These are phyloP conservation scores for Apotomis betuletana DNA, from an alignment of 2,888 invertebrate species.

Conservation along the genomic window DNA sequence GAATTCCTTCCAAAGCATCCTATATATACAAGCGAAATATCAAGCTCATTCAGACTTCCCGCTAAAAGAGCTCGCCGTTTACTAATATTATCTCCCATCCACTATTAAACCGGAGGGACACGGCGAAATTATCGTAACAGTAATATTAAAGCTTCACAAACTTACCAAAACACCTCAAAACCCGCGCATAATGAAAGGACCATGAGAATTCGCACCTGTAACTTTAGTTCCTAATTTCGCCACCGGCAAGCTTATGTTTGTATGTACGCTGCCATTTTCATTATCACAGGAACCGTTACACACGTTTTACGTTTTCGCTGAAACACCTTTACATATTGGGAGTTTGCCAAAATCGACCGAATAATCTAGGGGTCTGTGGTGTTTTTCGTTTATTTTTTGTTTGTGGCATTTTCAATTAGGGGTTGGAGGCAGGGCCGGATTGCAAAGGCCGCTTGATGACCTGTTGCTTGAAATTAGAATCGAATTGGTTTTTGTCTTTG, in stretches of 20 bases:
- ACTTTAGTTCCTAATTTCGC: slow-evolving; percentile 29
- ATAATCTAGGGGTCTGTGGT: slow-evolving; percentile 7
- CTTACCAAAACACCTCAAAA: slow-evolving; percentile 3
- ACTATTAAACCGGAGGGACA: slow-evolving; percentile 20
- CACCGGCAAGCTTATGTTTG: slow-evolving; percentile 26
- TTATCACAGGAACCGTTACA: slow-evolving; percentile 25
- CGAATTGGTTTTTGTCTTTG: slow-evolving; percentile 27
- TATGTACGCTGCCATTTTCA: slow-evolving; percentile 37
- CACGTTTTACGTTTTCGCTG: slow-evolving; percentile 36
- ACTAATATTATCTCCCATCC: slow-evolving; percentile 29
- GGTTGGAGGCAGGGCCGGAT: slow-evolving; percentile 24
- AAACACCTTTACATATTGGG: slow-evolving; percentile 38
- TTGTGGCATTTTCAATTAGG: slow-evolving; percentile 23
- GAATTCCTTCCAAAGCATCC: too few relatives aligned
- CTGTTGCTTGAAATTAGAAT: slow-evolving; percentile 36
- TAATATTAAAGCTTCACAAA: slow-evolving; percentile 28
- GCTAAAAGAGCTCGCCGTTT: slow-evolving; percentile 2
- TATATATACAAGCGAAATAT: neutral
- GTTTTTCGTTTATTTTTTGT: slow-evolving; percentile 21
- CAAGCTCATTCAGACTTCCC: neutral
- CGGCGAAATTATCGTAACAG: slow-evolving; percentile 25
- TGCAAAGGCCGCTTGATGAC: slow-evolving; percentile 37
- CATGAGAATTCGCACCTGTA: slow-evolving; percentile 6
- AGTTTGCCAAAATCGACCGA: slow-evolving; percentile 26
- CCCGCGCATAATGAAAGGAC: slow-evolving; percentile 3